Evolutionary conservation across 2,113 vertebrate genomes (phyloP).

Genomic region (Myotis davidii): DNA sequence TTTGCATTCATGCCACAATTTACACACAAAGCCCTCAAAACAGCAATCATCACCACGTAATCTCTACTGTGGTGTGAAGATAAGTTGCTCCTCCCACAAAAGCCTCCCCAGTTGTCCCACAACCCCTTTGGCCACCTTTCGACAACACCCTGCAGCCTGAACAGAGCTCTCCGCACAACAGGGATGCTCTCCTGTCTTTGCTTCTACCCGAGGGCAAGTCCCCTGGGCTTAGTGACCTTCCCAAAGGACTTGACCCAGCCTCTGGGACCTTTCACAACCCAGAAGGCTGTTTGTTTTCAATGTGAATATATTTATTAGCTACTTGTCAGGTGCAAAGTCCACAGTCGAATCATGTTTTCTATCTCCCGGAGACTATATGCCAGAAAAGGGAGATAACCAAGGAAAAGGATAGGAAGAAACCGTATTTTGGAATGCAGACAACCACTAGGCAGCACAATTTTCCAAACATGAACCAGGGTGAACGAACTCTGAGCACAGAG

Average conservation of each 20-base stretch:
- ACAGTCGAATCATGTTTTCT: not conserved
- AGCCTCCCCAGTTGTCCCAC: fast-evolving
- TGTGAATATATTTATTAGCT: not conserved
- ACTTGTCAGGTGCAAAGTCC: not conserved
- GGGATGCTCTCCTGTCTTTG: too few relatives aligned
- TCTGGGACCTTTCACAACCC: not conserved
- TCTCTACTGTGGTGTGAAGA: not conserved
- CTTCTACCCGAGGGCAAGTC: not conserved
- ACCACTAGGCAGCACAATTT: fast-evolving
- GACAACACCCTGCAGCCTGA: too few relatives aligned
- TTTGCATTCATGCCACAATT: not conserved
- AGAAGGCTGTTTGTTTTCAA: not conserved
- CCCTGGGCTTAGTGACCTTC: not conserved
- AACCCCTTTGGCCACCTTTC: too few relatives aligned
- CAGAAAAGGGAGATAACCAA: not conserved
- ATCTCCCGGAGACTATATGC: not conserved
- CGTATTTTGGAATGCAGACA: too few relatives aligned
- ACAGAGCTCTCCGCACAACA: not conserved
- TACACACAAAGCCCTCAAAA: not conserved
- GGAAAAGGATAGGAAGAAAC: not conserved
- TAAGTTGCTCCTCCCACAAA: not conserved
- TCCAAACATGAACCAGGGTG: not conserved
- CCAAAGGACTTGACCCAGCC: too few relatives aligned
- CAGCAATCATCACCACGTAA: not conserved
- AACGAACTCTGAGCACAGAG: not conserved